phyloP scores from a whole-genome alignment of 2,888 invertebrate genomes.

The Anorthoa munda region DNA sequence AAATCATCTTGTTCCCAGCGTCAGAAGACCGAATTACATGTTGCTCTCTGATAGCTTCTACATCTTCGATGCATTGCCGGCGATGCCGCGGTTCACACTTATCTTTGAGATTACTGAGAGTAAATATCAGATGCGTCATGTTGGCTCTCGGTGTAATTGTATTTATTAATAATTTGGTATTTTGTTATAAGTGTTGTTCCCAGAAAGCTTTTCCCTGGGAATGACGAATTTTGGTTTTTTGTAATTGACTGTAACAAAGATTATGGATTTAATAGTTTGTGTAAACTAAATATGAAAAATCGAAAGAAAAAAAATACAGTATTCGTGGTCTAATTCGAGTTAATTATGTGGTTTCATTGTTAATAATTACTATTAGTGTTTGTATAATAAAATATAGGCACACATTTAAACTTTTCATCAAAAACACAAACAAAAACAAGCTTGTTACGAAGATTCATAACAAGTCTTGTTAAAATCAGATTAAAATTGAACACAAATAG shows the following conservation, averaged over 20 bases:
- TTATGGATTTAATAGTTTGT: too few relatives aligned
- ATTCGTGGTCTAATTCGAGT: neutral
- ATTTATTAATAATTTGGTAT: slow-evolving; percentile 7
- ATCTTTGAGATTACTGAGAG: slow-evolving; percentile 33
- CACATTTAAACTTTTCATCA: neutral
- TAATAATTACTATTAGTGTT: neutral
- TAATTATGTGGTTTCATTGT: neutral
- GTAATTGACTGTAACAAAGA: too few relatives aligned
- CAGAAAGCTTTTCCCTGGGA: neutral
- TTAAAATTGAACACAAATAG: neutral
- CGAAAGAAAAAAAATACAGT: neutral
- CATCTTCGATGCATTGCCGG: slow-evolving; percentile 52
- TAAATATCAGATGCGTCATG: slow-evolving; percentile 38
- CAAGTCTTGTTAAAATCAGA: neutral
- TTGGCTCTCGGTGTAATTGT: neutral
- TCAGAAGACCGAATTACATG: slow-evolving; percentile 39
- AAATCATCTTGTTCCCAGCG: slow-evolving; percentile 58
- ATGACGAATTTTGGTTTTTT: too few relatives aligned
- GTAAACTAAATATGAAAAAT: too few relatives aligned
- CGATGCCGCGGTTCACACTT: slow-evolving; percentile 59
- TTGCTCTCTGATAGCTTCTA: slow-evolving; percentile 43
- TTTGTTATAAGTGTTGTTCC: slow-evolving; percentile 3
- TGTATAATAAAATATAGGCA: neutral
- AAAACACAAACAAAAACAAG: too few relatives aligned
- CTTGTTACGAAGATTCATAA: neutral